Percentiles rank a stretch among this genome's conserved stretches.
Conservation (phyloP, 2,797 vertebrate species). For the Melanotaenia pygmaea region DNA sequence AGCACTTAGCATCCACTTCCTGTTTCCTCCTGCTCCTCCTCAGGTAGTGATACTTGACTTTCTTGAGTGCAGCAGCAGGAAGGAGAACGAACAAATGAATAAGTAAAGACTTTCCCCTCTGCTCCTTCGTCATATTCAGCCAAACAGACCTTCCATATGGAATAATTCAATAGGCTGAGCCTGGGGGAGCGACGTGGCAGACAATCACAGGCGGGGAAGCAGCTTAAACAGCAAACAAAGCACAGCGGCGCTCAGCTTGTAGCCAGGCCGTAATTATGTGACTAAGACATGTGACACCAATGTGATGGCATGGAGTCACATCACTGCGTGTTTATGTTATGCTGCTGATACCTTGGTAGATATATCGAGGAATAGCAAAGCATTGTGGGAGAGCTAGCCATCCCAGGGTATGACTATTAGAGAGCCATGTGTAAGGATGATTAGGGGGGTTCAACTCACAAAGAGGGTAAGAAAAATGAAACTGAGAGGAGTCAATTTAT, state of each 20-base stretch:
- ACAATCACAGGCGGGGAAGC: slow-evolving; percentile 23
- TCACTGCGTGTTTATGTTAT: background rate
- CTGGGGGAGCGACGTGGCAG: slow-evolving; percentile 20
- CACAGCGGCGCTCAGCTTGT: background rate
- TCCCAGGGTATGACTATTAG: slow-evolving; percentile 44
- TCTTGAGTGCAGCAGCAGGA: slow-evolving; percentile 54
- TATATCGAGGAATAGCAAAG: slow-evolving; percentile 7
- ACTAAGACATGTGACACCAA: slow-evolving; percentile 25
- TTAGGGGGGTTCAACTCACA: slow-evolving; percentile 8
- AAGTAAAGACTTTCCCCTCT: slow-evolving; percentile 66
- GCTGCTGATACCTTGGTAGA: slow-evolving; percentile 3
- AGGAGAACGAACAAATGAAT: slow-evolving; percentile 62
- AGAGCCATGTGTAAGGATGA: slow-evolving; percentile 3
- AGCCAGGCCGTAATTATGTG: slow-evolving; percentile 26
- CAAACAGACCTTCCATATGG: slow-evolving; percentile 57
- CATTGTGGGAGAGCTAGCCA: slow-evolving; percentile 44
- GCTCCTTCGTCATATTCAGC: slow-evolving; percentile 46
- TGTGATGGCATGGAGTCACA: background rate
- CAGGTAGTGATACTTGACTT: slow-evolving; percentile 26
- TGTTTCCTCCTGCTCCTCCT: slow-evolving; percentile 58
- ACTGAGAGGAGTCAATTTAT: slow-evolving; percentile 31
- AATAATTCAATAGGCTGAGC: slow-evolving; percentile 52
- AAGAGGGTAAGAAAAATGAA: slow-evolving; percentile 48
- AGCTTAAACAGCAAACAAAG: slow-evolving; percentile 25
- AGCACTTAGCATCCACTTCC: slow-evolving; percentile 71